These are phyloP conservation scores for Leptopilina clavipes DNA, from an alignment of 1,140 invertebrate genomes.

Conservation along the genomic window DNA sequence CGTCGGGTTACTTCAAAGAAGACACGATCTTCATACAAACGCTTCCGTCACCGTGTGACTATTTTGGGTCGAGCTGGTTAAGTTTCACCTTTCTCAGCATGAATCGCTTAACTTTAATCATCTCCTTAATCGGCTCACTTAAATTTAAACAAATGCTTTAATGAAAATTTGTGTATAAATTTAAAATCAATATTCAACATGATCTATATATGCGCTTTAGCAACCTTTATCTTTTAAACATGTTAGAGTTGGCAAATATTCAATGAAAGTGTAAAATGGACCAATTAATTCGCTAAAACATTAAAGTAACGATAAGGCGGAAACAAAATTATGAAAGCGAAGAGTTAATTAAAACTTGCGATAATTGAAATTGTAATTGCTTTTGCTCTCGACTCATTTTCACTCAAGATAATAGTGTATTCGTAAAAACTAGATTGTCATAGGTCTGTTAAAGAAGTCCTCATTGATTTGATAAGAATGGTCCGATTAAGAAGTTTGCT, in stretches of 20 bases:
- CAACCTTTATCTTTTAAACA: not conserved
- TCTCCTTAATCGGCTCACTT: not conserved
- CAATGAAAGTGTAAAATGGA: not conserved
- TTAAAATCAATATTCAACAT: not conserved
- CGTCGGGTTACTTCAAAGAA: slow-evolving; percentile 14
- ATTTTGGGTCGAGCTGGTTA: not conserved
- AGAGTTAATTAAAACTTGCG: slow-evolving; percentile 26
- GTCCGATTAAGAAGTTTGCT: not conserved
- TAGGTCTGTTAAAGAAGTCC: not conserved
- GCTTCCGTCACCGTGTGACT: not conserved
- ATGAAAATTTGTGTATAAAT: not conserved
- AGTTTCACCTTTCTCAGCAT: not conserved
- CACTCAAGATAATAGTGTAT: not conserved
- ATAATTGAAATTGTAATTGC: slow-evolving; percentile 23
- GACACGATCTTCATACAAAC: not conserved
- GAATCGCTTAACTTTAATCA: slow-evolving; percentile 6
- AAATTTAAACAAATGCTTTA: not conserved
- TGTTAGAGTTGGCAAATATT: not conserved
- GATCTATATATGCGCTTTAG: too few species aligned
- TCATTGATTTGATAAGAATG: not conserved
- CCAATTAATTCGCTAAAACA: not conserved
- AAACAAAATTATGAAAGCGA: not conserved
- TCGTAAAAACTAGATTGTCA: not conserved
- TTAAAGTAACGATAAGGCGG: not conserved
- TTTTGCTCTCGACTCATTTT: not conserved